Conservation (phyloP, 1,140 invertebrate species). For the Zaprionus ghesquierei region DNA sequence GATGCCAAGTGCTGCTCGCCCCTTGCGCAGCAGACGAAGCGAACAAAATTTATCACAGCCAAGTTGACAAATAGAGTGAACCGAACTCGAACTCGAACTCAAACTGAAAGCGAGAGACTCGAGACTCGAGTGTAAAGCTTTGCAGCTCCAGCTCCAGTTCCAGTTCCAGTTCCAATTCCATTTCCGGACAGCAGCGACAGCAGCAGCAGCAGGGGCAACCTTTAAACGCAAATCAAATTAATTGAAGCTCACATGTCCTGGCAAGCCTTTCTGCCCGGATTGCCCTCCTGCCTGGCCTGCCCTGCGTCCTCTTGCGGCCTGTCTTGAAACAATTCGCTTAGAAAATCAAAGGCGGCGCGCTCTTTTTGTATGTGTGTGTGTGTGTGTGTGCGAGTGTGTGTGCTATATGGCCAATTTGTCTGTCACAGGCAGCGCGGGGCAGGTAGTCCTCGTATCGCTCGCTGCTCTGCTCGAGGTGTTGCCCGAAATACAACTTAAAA, state of each 20-base stretch:
- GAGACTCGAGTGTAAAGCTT: too few relatives aligned
- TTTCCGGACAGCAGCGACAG: conserved; percentile 51
- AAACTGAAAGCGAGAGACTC: too few relatives aligned
- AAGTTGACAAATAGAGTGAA: conserved; percentile 75
- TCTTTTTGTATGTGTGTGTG: conserved; percentile 23
- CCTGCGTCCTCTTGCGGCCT: conserved; percentile 69
- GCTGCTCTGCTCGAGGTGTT: conserved; percentile 49
- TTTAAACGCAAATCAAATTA: conserved; percentile 76
- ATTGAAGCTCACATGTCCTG: conserved; percentile 72
- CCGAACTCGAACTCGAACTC: not conserved
- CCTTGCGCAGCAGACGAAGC: conserved; percentile 59
- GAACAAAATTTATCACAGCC: conserved; percentile 69
- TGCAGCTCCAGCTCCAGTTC: not conserved
- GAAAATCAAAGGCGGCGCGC: conserved; percentile 80
- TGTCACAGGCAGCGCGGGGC: conserved; percentile 42
- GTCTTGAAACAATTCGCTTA: conserved; percentile 82
- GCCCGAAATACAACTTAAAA: conserved; percentile 71
- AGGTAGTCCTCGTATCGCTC: not conserved
- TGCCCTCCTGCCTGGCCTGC: not conserved
- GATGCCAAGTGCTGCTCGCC: conserved; percentile 59
- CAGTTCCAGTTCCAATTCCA: conserved; percentile 34
- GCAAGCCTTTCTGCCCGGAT: conserved; percentile 20
- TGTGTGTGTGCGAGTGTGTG: not conserved
- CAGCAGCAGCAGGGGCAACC: conserved; percentile 7
- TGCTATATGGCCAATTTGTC: conserved; percentile 74